Evolutionary conservation across 2,797 vertebrate species (phyloP), one percentile per base, ranked within the genome.

Genomic region (Neosalanx taihuensis): DNA sequence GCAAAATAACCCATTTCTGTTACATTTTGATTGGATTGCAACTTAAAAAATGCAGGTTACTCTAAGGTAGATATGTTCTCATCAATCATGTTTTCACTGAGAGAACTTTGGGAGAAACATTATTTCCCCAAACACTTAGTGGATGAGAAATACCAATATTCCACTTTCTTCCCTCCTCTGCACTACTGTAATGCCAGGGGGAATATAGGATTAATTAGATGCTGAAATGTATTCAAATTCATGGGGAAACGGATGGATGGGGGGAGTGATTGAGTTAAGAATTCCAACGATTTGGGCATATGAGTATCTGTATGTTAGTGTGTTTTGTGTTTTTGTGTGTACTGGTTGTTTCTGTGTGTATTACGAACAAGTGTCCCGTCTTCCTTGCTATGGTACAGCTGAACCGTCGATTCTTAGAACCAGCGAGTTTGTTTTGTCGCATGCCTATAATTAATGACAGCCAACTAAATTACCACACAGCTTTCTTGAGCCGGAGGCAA

Each of bases 21-120:
- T 83, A 81, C 68, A 73, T 79, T 86, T 88, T 88, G 89, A 90
- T 89, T 88, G 82, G 82, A 75, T n/a, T 70, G 23, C 29, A 74
- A 73, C 71, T 84, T 84, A 87, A 89, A 76, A 79, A 82, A 85
- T 80, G 76, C 73, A 0, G 37, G 37, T 64, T 78, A 76, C 77
- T 77, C 70, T 72, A 1, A 26, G 72, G 30, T 56, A 78, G 79
- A 73, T 51, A 80, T 78, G 80, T 79, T 76, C 15, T 72, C 81
- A 88, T 87, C 86, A 83, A 84, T 87, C 87, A 87, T 76, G 20
- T 83, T 80, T 35, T 33, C 59, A 7, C 26, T 29, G 26, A 81
- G 56, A 33, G 70, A 83, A 85, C 83, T 85, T 83, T 64, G 70
- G 77, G 57, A 29, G 68, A 83, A 86, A 82, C 75, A 82, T 84